Evolutionary conservation across 35 echinoderm and acorn worm genomes (phyloP).

Genomic region (Amphiura filiformis): DNA sequence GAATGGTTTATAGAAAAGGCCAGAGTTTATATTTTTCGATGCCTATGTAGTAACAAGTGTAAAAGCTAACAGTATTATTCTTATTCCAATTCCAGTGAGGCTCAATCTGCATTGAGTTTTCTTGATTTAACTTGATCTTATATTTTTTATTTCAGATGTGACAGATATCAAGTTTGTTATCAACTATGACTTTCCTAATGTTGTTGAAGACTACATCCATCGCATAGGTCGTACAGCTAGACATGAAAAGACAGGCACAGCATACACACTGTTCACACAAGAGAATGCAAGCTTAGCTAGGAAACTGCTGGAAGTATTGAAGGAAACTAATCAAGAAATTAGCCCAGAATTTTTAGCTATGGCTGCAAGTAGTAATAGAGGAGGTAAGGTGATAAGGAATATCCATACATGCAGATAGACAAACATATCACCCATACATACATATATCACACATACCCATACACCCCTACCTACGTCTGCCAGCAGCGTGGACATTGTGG

Average conservation of each 20-base stretch:
- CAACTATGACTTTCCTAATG: conserved; percentile 72
- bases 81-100: too few species aligned
- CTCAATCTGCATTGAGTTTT: too few species aligned
- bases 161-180: conserved; percentile 75
- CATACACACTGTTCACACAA: conserved; percentile 71
- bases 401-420: neutral
- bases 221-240: conserved; percentile 71
- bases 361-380: neutral
- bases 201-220: conserved; percentile 73
- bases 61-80: too few species aligned
- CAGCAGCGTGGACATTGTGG: neutral
- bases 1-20: too few species aligned
- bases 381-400: neutral
- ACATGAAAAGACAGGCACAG: conserved; percentile 62
- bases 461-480: neutral
- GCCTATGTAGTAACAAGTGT: too few species aligned
- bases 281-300: conserved; percentile 52
- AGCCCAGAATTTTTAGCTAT: conserved; percentile 41
- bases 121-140: too few species aligned
- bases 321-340: conserved; percentile 59
- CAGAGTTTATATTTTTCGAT: too few species aligned
- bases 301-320: conserved; percentile 52
- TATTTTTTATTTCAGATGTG: conserved; percentile 38
- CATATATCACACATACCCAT: neutral
- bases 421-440: neutral